Evolutionary conservation across 2,113 vertebrate species (phyloP).

Genomic region (Pollimyrus isidori): DNA sequence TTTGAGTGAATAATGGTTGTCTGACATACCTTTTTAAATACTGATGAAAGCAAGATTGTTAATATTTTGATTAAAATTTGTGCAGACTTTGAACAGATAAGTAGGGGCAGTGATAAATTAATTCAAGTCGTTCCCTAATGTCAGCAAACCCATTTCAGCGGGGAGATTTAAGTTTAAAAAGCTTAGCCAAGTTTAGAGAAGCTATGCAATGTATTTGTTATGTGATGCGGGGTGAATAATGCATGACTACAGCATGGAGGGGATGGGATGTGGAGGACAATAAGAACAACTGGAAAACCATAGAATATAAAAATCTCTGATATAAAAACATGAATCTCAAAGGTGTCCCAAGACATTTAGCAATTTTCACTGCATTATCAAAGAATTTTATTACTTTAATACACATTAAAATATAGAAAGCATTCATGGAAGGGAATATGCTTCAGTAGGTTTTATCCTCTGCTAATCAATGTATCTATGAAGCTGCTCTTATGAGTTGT

Average conservation of each 20-base stretch:
- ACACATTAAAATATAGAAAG: background rate
- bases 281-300: background rate
- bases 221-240: background rate
- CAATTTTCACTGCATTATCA: background rate
- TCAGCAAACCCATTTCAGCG: background rate
- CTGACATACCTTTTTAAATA: slow-evolving; percentile 2
- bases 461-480: background rate
- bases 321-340: background rate
- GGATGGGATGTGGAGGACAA: background rate
- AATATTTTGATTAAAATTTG: background rate
- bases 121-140: background rate
- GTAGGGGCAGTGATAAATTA: background rate
- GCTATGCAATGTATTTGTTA: background rate
- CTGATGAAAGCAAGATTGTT: background rate
- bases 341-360: background rate
- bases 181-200: background rate
- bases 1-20: slow-evolving; percentile 3
- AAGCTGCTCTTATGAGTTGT: background rate
- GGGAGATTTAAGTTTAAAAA: background rate
- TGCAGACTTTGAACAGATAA: background rate
- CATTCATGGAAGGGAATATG: background rate
- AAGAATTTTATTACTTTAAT: background rate
- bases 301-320: background rate
- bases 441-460: background rate
- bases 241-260: background rate